Base-by-base conservation (phyloP, 1,140 invertebrate species). In the Ridgeia piscesae region DNA sequence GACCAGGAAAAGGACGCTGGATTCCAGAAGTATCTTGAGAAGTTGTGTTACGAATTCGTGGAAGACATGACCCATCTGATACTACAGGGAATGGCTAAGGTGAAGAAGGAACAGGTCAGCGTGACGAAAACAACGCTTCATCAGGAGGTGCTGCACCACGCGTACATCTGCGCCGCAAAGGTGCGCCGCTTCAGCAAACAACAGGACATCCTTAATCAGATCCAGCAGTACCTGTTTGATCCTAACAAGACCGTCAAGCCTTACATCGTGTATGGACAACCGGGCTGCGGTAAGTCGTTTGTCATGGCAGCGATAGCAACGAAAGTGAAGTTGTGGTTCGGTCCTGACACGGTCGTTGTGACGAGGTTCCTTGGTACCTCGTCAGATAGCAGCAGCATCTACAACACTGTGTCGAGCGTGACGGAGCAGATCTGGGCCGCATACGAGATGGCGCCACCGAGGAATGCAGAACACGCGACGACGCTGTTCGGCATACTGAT, bases 131-230 rank as follows among this genome's bases (percentile, higher is more conserved):
- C 34, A 14, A 2, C 31, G 31, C n/a, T 92, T 4, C 91, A 88
- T 14, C 42, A 34, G 35, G 99, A 99, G 96, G 98, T 99, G 91
- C 96, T 99, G 31, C 98, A 99, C 95, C 99, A 99, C 89, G 6
- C 77, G 1, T 21, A 35, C 8, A 34, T 35, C 21, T 92, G 88
- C 35, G 98, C 98, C 94, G 98, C 98, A 8, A 98, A 98, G 96
- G 94, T 93, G 92, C 93, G 93, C 58, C 93, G 93, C 17, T 94
- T 95, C 89, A 93, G 93, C 92, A 94, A 94, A n/a, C 93, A 94
- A 77, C 89, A 92, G 6, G 92, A 93, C 33, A 92, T 94, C 6
- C 93, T 95, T 27, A 33, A 93, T 31, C 92, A 92, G 88, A 93
- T 94, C 1, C 94, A 94, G 91, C 89, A 50, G 14, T 94, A 94